Evolutionary conservation across 1,140 invertebrate genomes (phyloP), one percentile per base, ranked within the genome.

Genomic region (Prorops nasuta): DNA sequence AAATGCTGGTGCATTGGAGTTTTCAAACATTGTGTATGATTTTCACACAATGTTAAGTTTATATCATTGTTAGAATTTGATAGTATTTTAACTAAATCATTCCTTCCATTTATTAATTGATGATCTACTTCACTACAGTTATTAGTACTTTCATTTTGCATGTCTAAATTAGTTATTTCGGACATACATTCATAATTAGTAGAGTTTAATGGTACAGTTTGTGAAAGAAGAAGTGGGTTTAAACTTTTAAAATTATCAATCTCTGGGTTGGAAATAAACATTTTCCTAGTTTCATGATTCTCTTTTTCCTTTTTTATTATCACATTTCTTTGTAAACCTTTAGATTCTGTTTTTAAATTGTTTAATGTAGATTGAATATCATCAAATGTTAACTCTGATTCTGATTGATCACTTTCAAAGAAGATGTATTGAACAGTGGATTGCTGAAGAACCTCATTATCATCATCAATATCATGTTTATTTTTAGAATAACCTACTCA

Each of bases 391-490:
- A 78, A 44, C 47, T 78, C 76, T 2, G 66, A 64, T 38, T 78
- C 74, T 0, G 73, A 71, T 15, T 67, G 56, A 17, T 76, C 68
- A 4, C 60, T 63, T 22, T 69, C 69, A 1, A 62, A 66, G 6
- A 76, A 49, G 22, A 75, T 71, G 35, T 69, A 71, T 51, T 78
- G 71, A 32, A 76, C 73, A n/a, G 71, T 76, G 18, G 75, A 74
- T 31, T 69, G 63, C 44, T 73, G 58, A 18, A 74, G 35, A 17
- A 73, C 28, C 52, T 76, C 71, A 24, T 51, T 51, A 40, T 51
- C 64, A 40, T 64, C 55, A 12, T 64, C 20, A 10, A 34, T 14
- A 38, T 54, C 55, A 10, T 19, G 20, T 12, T 22, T 36, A n/a
- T 20, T 20, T 22, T 21, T 48, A 10, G 1, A 14, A n/a, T 3